Conservation (phyloP, 2,113 vertebrate genomes). For the mouse (Mus musculus) region GRCm39 chr7:141855501-141856000, state of each 20-base stretch:
- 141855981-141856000: not conserved
- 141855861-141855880: not conserved
- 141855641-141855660: not conserved
- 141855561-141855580: not conserved
- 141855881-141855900: not conserved
- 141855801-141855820: not conserved
- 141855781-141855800: not conserved
- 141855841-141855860: not conserved
- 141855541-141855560: not conserved
- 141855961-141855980: not conserved
- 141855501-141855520: not conserved
- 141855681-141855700: not conserved
- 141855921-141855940: not conserved
- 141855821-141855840: not conserved
- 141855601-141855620: not conserved
- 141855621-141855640: not conserved
- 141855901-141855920: not conserved
- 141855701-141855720: not conserved
- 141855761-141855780: not conserved
- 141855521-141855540: not conserved
- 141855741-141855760: not conserved
- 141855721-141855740: not conserved
- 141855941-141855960: not conserved
- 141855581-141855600: not conserved
- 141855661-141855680: not conserved